phyloP scores from a whole-genome alignment of 2,888 invertebrate genomes.

The Eurois occulta region DNA sequence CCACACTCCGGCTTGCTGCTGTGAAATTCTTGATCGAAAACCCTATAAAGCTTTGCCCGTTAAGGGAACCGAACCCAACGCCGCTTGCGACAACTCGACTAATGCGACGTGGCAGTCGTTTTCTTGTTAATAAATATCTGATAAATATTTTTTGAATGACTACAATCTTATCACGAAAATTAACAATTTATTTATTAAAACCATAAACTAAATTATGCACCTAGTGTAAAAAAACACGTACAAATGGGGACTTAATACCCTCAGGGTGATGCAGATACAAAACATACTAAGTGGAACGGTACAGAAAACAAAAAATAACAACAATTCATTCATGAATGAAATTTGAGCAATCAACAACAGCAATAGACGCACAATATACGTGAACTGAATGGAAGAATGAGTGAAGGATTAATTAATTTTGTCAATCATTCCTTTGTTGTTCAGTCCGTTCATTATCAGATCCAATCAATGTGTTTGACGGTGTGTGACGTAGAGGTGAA shows the following conservation, averaged over 20 bases:
- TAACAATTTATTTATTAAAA: not conserved
- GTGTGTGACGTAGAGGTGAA: slow-evolving; percentile 3
- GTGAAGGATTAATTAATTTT: slow-evolving; percentile 56
- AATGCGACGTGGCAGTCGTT: not conserved
- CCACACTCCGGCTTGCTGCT: not conserved
- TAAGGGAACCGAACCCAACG: not conserved
- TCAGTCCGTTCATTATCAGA: slow-evolving; percentile 47
- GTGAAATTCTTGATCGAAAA: not conserved
- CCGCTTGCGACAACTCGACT: not conserved
- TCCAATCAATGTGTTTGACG: slow-evolving; percentile 47
- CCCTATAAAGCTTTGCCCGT: not conserved
- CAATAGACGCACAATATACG: slow-evolving; percentile 22
- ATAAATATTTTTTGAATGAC: not conserved
- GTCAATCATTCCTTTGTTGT: slow-evolving; percentile 54
- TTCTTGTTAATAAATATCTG: not conserved
- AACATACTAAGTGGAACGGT: too few relatives aligned
- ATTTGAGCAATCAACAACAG: slow-evolving; percentile 5
- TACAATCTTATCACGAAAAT: not conserved
- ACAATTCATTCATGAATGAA: not conserved
- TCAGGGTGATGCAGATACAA: too few relatives aligned
- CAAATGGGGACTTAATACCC: too few relatives aligned
- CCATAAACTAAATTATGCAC: too few relatives aligned
- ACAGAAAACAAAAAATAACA: too few relatives aligned
- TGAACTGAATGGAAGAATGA: slow-evolving; percentile 49
- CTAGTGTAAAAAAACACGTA: too few relatives aligned